A percentile compares a stretch with the other conserved stretches of the same genome.
Evolutionary conservation across 2,113 vertebrate species (phyloP).

Genomic region (Neolamprologus toae): DNA sequence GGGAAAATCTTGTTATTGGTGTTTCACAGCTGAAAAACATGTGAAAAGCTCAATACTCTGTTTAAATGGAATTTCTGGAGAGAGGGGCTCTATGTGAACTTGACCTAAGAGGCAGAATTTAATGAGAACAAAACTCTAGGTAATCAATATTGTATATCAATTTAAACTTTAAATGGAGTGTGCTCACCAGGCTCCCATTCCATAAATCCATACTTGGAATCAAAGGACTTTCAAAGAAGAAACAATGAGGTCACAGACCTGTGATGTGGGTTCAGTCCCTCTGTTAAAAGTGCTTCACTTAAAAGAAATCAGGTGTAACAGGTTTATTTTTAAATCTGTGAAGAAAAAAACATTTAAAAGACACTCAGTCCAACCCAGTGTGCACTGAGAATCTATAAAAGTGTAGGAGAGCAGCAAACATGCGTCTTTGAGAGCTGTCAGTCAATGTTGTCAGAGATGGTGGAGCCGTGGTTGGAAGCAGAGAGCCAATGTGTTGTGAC

Average conservation of each 20-base stretch:
- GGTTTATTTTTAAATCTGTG: neutral
- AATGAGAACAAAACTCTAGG: conserved; percentile 59
- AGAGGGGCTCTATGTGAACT: conserved; percentile 26
- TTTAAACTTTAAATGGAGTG: conserved; percentile 56
- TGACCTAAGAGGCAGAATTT: conserved; percentile 49
- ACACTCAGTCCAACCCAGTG: neutral
- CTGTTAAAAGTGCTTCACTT: neutral
- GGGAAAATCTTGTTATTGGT: conserved; percentile 19
- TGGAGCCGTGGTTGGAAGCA: neutral
- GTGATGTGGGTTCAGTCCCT: neutral
- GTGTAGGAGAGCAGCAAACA: neutral
- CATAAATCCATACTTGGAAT: conserved; percentile 14
- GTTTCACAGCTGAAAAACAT: conserved; percentile 24
- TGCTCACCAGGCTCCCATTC: conserved; percentile 27
- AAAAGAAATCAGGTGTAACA: neutral
- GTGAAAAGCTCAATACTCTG: conserved; percentile 15
- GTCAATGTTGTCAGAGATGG: conserved; percentile 28
- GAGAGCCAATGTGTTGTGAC: conserved; percentile 2
- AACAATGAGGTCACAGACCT: neutral
- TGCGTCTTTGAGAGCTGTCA: conserved; percentile 16
- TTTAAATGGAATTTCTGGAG: conserved; percentile 26
- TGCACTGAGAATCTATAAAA: neutral
- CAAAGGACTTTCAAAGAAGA: conserved; percentile 11
- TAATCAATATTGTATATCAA: conserved; percentile 59
- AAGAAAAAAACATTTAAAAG: neutral